A percentile compares a stretch with the other conserved stretches of the same genome.
Evolutionary conservation across 2,113 vertebrate genomes (phyloP).

Genomic region (Odocoileus virginianus): DNA sequence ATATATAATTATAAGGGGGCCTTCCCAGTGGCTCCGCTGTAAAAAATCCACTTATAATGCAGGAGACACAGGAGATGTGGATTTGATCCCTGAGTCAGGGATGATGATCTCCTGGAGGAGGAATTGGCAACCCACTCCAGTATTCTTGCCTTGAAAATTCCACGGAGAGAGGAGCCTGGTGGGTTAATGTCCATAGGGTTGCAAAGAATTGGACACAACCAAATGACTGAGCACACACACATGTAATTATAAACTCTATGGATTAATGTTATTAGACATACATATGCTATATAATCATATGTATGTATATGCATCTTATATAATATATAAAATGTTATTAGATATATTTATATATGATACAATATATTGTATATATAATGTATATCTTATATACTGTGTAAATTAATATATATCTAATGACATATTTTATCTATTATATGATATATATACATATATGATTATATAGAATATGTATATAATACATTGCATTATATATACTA

Average conservation of each 20-base stretch:
- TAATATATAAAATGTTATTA: neutral
- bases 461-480: neutral
- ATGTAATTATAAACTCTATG: neutral
- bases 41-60: neutral
- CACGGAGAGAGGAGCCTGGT: neutral
- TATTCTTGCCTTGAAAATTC: neutral
- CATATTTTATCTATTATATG: neutral
- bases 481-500: neutral
- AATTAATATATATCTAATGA: neutral
- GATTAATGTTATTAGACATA: neutral
- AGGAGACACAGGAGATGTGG: neutral
- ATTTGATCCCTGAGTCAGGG: neutral
- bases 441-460: neutral
- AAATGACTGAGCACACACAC: neutral
- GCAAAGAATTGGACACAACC: neutral
- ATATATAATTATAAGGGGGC: neutral
- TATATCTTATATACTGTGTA: neutral
- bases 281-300: neutral
- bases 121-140: neutral
- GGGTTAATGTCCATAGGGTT: neutral
- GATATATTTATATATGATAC: neutral
- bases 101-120: neutral
- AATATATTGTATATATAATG: neutral
- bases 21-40: neutral
- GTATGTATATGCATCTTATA: neutral